phyloP scores from a whole-genome alignment of 1,140 invertebrate genomes.

The Aphelinus certus region DNA sequence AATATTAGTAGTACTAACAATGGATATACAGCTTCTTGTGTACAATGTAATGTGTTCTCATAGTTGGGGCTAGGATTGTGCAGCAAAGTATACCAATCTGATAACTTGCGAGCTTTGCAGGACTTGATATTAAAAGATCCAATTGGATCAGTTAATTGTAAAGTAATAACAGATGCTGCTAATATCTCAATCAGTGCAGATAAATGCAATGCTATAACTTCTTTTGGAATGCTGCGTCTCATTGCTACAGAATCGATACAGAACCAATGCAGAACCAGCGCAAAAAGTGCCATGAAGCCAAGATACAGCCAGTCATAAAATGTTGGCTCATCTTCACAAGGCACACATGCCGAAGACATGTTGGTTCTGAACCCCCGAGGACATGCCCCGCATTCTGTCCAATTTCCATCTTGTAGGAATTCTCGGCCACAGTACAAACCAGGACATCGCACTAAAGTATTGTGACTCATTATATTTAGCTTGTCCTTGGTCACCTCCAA shows the following conservation, averaged over 20 bases:
- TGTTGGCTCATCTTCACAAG: conserved; percentile 78
- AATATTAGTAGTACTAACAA: conserved; percentile 74
- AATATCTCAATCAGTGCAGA: conserved; percentile 85
- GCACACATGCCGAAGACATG: conserved; percentile 74
- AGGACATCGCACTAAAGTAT: conserved; percentile 70
- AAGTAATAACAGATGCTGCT: conserved; percentile 76
- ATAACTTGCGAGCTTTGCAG: conserved; percentile 79
- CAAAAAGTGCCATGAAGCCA: conserved; percentile 89
- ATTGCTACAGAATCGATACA: conserved; percentile 88
- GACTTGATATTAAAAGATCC: conserved; percentile 79
- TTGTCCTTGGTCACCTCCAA: conserved; percentile 25
- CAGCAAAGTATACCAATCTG: conserved; percentile 96
- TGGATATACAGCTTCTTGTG: conserved; percentile 96
- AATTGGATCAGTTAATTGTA: conserved; percentile 80
- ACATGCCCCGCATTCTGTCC: conserved; percentile 86
- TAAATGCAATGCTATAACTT: conserved; percentile 77
- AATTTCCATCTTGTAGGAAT: conserved; percentile 72
- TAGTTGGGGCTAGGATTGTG: conserved; percentile 95
- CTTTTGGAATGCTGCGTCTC: conserved; percentile 77
- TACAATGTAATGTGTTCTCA: conserved; percentile 88
- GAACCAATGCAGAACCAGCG: conserved; percentile 89
- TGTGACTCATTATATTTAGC: background rate
- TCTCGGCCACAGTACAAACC: conserved; percentile 87
- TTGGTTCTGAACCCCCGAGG: conserved; percentile 81
- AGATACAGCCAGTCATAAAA: conserved; percentile 96